phyloP scores from a whole-genome alignment of 2,888 invertebrate genomes.

The Scaptomyza cyrtandrae region DNA sequence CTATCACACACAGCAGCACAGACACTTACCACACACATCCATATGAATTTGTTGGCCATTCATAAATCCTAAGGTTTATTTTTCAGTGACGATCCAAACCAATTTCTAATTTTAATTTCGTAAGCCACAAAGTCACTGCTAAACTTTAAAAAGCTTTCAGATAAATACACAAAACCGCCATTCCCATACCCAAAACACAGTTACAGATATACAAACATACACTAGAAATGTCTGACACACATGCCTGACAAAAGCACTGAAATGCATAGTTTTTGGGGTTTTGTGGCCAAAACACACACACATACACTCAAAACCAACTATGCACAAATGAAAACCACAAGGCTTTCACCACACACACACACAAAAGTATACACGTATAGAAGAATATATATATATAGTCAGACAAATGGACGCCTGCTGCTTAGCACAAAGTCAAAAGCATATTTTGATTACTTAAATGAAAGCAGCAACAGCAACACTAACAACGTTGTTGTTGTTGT shows the following conservation, averaged over 20 bases:
- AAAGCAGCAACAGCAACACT: constrained; percentile 50
- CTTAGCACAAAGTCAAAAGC: constrained; percentile 78
- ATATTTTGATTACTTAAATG: constrained; percentile 80
- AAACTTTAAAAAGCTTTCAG: constrained; percentile 77
- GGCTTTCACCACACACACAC: constrained; percentile 35
- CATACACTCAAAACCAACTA: background rate
- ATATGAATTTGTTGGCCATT: constrained; percentile 42
- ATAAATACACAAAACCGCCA: constrained; percentile 61
- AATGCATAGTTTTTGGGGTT: constrained; percentile 78
- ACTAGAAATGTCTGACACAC: constrained; percentile 12
- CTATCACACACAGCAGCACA: constrained; percentile 1
- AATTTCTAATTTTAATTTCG: constrained; percentile 80
- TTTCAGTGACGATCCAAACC: constrained; percentile 67
- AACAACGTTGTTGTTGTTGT: constrained; percentile 33
- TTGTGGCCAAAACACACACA: constrained; percentile 57
- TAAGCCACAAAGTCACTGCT: constrained; percentile 78
- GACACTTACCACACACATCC: constrained; percentile 7
- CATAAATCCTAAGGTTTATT: constrained; percentile 58
- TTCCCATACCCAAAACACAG: constrained; percentile 17
- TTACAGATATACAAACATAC: constrained; percentile 10
- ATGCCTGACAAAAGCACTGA: constrained; percentile 69
- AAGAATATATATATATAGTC: constrained; percentile 1
- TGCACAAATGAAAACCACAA: constrained; percentile 50
- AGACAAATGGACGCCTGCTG: constrained; percentile 56
- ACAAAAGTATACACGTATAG: constrained; percentile 24